These are phyloP conservation scores for Anaspis maculata DNA, from an alignment of 2,888 invertebrate species.

Conservation along the genomic window DNA sequence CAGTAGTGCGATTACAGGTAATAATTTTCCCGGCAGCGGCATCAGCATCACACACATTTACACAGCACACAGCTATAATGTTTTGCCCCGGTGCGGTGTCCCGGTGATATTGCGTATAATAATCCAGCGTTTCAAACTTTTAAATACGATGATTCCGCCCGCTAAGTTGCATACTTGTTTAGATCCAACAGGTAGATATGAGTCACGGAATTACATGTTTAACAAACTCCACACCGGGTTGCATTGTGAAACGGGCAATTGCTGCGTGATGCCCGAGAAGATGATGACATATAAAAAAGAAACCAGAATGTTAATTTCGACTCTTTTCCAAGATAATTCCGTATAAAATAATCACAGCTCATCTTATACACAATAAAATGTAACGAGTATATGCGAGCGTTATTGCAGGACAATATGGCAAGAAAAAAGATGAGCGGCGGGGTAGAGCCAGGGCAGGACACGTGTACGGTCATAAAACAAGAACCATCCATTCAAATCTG, in stretches of 20 bases:
- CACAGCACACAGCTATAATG: too few species aligned
- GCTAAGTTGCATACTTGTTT: neutral
- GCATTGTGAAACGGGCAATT: slow-evolving; percentile 9
- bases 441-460: slow-evolving; percentile 24
- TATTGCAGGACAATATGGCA: too few species aligned
- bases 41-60: too few species aligned
- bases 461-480: slow-evolving; percentile 33
- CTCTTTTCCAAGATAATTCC: slow-evolving; percentile 14
- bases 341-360: slow-evolving; percentile 18
- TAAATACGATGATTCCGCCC: too few species aligned
- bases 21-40: too few species aligned
- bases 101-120: too few species aligned
- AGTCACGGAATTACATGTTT: slow-evolving; percentile 12
- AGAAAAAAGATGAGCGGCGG: too few species aligned
- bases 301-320: slow-evolving; percentile 15
- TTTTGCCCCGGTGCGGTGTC: too few species aligned
- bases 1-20: too few species aligned
- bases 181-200: slow-evolving; percentile 9
- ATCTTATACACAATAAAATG: slow-evolving; percentile 19
- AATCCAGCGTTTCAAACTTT: too few species aligned
- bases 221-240: slow-evolving; percentile 2
- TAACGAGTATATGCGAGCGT: slow-evolving; percentile 27
- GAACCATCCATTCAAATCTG: slow-evolving; percentile 31
- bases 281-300: slow-evolving; percentile 4
- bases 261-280: too few species aligned